Conservation (phyloP, 2,797 vertebrate genomes). For the Falco naumanni region DNA sequence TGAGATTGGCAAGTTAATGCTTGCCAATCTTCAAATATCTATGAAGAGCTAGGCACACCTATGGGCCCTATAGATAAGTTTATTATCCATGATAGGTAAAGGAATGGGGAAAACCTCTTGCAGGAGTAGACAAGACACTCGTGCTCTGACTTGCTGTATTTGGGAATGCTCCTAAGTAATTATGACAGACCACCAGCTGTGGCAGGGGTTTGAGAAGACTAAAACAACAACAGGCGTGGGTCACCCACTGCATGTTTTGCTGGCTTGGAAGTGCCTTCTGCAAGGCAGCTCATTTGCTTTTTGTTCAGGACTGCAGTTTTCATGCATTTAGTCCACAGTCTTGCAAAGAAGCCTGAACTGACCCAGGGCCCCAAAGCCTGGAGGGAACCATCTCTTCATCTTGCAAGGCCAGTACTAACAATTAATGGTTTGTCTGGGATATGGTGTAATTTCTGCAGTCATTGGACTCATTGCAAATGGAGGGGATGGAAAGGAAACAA, state of each 20-base stretch:
- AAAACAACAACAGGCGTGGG: neutral
- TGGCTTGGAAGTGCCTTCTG: neutral
- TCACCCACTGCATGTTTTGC: neutral
- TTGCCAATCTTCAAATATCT: conserved; percentile 17
- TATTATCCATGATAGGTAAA: neutral
- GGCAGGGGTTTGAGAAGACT: neutral
- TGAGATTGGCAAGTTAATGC: conserved; percentile 43
- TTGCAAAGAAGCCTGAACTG: neutral
- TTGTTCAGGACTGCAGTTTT: neutral
- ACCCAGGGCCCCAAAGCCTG: neutral
- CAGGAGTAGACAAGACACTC: neutral
- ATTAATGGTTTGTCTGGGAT: neutral
- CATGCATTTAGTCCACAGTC: neutral
- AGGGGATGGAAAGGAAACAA: neutral
- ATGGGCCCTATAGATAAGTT: conserved; percentile 1
- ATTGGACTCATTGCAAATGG: neutral
- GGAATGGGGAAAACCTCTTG: neutral
- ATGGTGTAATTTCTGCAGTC: neutral
- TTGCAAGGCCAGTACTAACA: neutral
- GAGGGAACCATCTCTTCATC: neutral
- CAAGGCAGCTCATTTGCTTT: neutral
- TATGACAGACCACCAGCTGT: neutral
- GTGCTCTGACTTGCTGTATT: conserved; percentile 10
- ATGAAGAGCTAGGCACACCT: conserved; percentile 11
- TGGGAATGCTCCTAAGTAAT: neutral